Evolutionary conservation across 2,113 vertebrate genomes (phyloP).

Genomic region (Buteo buteo): DNA sequence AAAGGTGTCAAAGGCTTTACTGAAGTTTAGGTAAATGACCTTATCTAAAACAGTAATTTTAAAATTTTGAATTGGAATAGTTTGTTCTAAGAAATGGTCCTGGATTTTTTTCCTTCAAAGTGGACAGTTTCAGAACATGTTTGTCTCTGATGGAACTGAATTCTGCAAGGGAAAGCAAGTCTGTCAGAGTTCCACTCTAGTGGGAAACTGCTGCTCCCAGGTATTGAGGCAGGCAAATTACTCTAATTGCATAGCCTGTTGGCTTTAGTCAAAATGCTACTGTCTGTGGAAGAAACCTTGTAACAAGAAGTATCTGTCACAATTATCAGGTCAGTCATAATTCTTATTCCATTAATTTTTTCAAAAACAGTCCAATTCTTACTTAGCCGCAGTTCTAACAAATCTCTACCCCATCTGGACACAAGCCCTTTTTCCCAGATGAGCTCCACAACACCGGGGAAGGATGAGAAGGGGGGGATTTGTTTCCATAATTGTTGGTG

Average conservation of each 20-base stretch:
- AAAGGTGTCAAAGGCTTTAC: neutral
- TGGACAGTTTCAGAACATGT: neutral
- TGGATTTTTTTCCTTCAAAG: neutral
- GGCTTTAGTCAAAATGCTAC: neutral
- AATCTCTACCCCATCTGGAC: neutral
- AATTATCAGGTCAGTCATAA: neutral
- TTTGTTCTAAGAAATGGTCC: neutral
- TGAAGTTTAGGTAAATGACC: neutral
- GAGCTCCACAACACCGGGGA: neutral
- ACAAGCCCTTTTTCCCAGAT: neutral
- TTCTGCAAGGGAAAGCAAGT: neutral
- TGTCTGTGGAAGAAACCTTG: neutral
- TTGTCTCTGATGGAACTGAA: neutral
- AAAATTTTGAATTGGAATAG: neutral
- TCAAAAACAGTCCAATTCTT: constrained; percentile 4
- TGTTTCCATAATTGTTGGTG: neutral
- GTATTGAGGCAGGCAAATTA: neutral
- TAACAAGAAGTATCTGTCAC: neutral
- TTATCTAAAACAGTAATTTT: neutral
- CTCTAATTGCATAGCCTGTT: neutral
- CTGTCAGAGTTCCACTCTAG: neutral
- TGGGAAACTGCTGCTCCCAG: neutral
- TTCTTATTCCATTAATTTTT: neutral
- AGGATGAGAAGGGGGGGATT: neutral
- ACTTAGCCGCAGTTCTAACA: neutral